Base-by-base conservation (phyloP, 2,797 vertebrate species). In the Carcharodon carcharias region DNA sequence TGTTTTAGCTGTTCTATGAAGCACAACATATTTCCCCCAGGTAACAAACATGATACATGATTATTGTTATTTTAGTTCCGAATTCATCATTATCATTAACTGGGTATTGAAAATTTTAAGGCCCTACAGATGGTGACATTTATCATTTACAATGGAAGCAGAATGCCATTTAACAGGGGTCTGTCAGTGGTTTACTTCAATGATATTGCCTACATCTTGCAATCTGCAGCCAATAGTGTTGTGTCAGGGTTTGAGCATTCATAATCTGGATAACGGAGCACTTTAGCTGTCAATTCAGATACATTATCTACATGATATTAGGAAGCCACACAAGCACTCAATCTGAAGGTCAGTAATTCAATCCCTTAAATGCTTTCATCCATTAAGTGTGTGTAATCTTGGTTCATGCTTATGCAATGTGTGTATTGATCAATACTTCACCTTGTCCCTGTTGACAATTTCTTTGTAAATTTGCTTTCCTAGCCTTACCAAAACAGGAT, bases 301-400 rank as follows among this genome's bases (percentile, higher is more conserved):
- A 96, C 92, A 96, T 96, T 91, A 73, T 54, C 91, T 96, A 87
- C 58, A 96, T 95, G 71, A 95, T 65, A 71, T 95, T 54, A 54
- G 21, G 61, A 94, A 96, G 82, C 96, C 96, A 35, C 69, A 91
- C 96, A 67, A 7, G 96, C 96, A 96, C 96, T 96, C 96, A 96
- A 96, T 97, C 96, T 96, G 96, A 94, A 96, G 96, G 96, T 96
- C 96, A 96, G 95, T 77, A 96, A 95, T 80, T 96, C 65, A 96
- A 97, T 95, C 82, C 96, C 96, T 80, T 94, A 96, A 97, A 92
- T 8, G 96, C 80, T 96, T 63, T 69, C 26, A 95, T 95, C 93
- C 45, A 95, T 73, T 95, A 95, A 26, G 45, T 73, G 45, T 71
- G 12, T 35, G 28, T 95, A 50, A 56, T 95, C 58, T 65, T 67